A percentile compares a stretch with the other conserved stretches of the same genome.
Conservation (phyloP, 2,797 vertebrate species). For the Astyanax mexicanus region DNA sequence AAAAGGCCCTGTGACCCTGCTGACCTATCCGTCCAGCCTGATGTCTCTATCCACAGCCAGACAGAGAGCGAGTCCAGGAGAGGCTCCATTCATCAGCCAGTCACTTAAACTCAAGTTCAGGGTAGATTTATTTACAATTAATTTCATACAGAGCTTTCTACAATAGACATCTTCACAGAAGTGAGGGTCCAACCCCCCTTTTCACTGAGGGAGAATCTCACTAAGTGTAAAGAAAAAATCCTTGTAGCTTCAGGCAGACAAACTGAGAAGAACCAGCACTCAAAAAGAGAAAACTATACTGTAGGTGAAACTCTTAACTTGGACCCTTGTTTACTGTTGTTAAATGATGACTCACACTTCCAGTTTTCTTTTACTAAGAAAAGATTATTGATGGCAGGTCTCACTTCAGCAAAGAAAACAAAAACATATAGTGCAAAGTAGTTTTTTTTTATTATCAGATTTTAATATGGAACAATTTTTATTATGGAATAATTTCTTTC, state of each 20-base stretch:
- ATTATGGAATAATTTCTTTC: too few relatives aligned
- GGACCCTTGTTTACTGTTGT: too few relatives aligned
- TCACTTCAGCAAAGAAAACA: too few relatives aligned
- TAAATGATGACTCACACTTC: too few relatives aligned
- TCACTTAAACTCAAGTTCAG: not conserved
- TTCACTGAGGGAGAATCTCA: not conserved
- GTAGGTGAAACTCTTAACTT: too few relatives aligned
- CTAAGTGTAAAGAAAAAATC: not conserved
- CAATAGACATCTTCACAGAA: not conserved
- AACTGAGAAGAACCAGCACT: not conserved
- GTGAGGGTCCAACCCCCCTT: not conserved
- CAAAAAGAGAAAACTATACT: not conserved
- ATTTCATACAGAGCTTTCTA: not conserved
- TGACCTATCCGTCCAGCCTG: constrained; percentile 72
- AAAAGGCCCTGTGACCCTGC: constrained; percentile 74
- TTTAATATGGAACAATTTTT: too few relatives aligned
- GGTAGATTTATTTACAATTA: not conserved
- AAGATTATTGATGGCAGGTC: too few relatives aligned
- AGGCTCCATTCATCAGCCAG: constrained; percentile 19
- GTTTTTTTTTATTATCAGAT: too few relatives aligned
- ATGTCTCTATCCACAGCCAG: constrained; percentile 78
- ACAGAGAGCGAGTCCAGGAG: constrained; percentile 60
- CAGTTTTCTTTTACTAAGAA: too few relatives aligned
- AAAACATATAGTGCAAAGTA: too few relatives aligned
- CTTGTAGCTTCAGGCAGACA: not conserved